A percentile compares a stretch with the other conserved stretches of the same genome.
These are phyloP conservation scores for Augochlorella aurata DNA, from an alignment of 2,888 invertebrate genomes.

Conservation along the genomic window DNA sequence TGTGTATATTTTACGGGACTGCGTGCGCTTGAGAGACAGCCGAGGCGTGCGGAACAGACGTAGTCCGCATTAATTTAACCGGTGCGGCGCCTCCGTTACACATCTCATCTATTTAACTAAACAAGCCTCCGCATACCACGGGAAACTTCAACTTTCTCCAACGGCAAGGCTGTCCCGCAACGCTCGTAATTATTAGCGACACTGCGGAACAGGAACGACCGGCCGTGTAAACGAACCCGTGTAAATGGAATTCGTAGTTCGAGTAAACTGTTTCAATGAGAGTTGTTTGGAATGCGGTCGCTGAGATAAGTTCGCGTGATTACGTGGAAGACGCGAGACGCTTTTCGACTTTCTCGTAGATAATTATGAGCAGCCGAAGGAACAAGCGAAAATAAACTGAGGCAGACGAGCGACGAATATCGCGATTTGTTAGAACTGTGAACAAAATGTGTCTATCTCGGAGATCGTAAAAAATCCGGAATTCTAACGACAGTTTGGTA, in stretches of 20 bases:
- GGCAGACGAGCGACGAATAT: too few species aligned
- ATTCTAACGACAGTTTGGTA: too few species aligned
- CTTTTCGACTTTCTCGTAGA: background rate
- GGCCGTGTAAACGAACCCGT: conserved; percentile 12
- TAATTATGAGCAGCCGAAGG: background rate
- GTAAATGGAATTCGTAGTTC: conserved; percentile 30
- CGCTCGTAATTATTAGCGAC: conserved; percentile 31
- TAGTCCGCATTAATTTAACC: conserved; percentile 49
- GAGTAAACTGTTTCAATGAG: conserved; percentile 28
- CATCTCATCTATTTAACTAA: conserved; percentile 37
- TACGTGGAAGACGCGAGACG: background rate
- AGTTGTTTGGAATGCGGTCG: background rate
- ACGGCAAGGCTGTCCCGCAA: conserved; percentile 7
- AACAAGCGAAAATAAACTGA: too few species aligned
- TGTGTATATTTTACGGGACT: conserved; percentile 29
- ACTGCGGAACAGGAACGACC: conserved; percentile 11
- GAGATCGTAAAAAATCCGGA: too few species aligned
- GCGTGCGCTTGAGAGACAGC: conserved; percentile 39
- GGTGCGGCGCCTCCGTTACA: conserved; percentile 16
- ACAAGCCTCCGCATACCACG: conserved; percentile 29
- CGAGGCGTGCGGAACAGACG: conserved; percentile 27
- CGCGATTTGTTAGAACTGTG: too few species aligned
- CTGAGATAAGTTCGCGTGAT: conserved; percentile 5
- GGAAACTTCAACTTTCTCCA: conserved; percentile 42
- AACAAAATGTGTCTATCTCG: too few species aligned